phyloP scores from a whole-genome alignment of 2,797 vertebrate species.

The Neopelma chrysocephalum region DNA sequence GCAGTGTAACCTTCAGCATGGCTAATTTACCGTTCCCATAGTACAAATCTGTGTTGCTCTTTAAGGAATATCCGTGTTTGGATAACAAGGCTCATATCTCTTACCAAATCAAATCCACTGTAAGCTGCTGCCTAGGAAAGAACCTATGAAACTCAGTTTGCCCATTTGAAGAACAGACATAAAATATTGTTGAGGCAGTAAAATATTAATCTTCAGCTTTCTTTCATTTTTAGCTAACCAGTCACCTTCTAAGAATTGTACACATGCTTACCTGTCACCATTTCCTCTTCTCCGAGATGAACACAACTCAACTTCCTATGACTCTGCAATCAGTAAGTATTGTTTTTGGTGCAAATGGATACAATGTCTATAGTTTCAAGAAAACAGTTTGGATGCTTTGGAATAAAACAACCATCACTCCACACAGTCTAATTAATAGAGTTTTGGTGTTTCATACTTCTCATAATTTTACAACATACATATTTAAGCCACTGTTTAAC shows the following conservation, averaged over 20 bases:
- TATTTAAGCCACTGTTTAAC: conserved; percentile 6
- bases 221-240: conserved; percentile 83
- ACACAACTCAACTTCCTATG: conserved; percentile 87
- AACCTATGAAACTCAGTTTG: background rate
- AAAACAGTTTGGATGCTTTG: background rate
- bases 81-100: background rate
- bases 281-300: conserved; percentile 86
- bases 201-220: background rate
- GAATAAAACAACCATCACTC: background rate
- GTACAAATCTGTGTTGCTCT: background rate
- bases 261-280: conserved; percentile 90
- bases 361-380: background rate
- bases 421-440: conserved; percentile 3
- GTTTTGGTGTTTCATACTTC: conserved; percentile 1
- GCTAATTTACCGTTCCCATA: background rate
- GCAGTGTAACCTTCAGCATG: background rate
- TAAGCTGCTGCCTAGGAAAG: background rate
- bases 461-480: background rate
- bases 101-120: background rate
- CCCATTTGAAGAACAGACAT: background rate
- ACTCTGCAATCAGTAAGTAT: conserved; percentile 91
- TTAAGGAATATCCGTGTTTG: background rate
- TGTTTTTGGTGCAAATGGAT: background rate
- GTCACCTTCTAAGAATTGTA: conserved; percentile 85
- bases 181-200: background rate